Evolutionary conservation across 2,888 invertebrate species (phyloP).

Genomic region (Pyrocoelia pectoralis): DNA sequence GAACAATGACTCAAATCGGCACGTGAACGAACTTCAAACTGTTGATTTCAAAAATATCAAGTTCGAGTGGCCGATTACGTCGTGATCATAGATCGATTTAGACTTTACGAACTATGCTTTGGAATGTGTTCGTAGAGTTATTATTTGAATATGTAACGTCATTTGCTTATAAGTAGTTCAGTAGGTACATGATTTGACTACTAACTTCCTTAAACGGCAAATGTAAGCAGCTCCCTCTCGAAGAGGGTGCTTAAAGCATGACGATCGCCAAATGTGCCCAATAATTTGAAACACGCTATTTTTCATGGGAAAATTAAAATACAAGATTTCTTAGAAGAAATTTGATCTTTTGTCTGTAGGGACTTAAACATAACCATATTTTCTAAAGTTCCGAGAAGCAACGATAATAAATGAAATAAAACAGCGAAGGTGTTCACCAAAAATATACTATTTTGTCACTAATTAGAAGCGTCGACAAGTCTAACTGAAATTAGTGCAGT

Average conservation of each 20-base stretch:
- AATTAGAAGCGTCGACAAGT: slow-evolving; percentile 36
- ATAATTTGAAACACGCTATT: slow-evolving; percentile 8
- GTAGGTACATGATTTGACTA: slow-evolving; percentile 25
- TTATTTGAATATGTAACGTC: slow-evolving; percentile 26
- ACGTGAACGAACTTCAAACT: slow-evolving; percentile 17
- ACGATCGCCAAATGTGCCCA: too few relatives aligned
- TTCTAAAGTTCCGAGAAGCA: slow-evolving; percentile 25
- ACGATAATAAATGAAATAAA: slow-evolving; percentile 14
- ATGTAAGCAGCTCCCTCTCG: background rate
- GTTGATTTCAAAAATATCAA: background rate
- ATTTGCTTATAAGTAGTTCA: slow-evolving; percentile 34
- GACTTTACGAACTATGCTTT: slow-evolving; percentile 15
- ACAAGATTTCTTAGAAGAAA: slow-evolving; percentile 30
- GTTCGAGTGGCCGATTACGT: background rate
- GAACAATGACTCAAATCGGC: slow-evolving; percentile 15
- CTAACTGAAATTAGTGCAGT: slow-evolving; percentile 34
- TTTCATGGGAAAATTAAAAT: slow-evolving; percentile 21
- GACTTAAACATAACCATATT: slow-evolving; percentile 21
- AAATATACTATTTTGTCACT: slow-evolving; percentile 18
- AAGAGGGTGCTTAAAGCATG: background rate
- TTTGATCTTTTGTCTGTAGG: slow-evolving; percentile 27
- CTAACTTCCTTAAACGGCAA: slow-evolving; percentile 15
- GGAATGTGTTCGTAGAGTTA: slow-evolving; percentile 31
- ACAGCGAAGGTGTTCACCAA: slow-evolving; percentile 4
- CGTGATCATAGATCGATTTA: background rate